These are phyloP conservation scores for Limenitis camilla DNA, from an alignment of 2,888 invertebrate genomes.

Conservation along the genomic window DNA sequence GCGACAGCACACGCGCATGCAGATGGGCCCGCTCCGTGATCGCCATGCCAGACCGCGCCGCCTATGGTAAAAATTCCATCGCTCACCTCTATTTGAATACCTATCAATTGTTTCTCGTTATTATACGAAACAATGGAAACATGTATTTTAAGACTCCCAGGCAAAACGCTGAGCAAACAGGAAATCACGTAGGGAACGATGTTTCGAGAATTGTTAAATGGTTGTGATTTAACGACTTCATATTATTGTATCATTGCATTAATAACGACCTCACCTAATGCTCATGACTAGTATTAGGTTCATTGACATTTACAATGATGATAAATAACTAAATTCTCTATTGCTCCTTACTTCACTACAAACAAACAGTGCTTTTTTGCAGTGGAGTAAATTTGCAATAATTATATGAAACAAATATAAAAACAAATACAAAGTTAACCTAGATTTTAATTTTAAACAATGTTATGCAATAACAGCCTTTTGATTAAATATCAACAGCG, in stretches of 20 bases:
- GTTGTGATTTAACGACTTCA: conserved; percentile 32
- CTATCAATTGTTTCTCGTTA: conserved; percentile 58
- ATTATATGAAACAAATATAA: too few species aligned
- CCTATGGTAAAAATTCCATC: conserved; percentile 70
- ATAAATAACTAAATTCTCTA: conserved; percentile 2
- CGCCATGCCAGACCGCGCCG: conserved; percentile 62
- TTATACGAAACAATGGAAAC: conserved; percentile 59
- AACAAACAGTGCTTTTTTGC: too few species aligned
- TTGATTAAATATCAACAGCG: too few species aligned
- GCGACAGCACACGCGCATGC: conserved; percentile 56
- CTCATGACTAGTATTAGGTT: conserved; percentile 19
- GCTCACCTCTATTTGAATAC: conserved; percentile 58
- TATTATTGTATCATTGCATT: conserved; percentile 24
- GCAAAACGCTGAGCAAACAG: conserved; percentile 50
- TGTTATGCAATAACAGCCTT: too few species aligned
- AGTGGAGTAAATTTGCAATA: too few species aligned
- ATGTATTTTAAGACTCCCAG: conserved; percentile 37
- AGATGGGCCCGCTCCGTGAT: conserved; percentile 55
- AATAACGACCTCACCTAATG: conserved; percentile 22
- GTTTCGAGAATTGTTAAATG: conserved; percentile 51
- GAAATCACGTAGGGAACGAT: conserved; percentile 57
- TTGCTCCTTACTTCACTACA: too few species aligned
- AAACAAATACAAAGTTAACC: too few species aligned
- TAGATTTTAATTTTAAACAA: too few species aligned
- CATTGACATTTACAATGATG: conserved; percentile 24